phyloP scores from a whole-genome alignment of 2,888 invertebrate genomes.

The Adineta ricciae region DNA sequence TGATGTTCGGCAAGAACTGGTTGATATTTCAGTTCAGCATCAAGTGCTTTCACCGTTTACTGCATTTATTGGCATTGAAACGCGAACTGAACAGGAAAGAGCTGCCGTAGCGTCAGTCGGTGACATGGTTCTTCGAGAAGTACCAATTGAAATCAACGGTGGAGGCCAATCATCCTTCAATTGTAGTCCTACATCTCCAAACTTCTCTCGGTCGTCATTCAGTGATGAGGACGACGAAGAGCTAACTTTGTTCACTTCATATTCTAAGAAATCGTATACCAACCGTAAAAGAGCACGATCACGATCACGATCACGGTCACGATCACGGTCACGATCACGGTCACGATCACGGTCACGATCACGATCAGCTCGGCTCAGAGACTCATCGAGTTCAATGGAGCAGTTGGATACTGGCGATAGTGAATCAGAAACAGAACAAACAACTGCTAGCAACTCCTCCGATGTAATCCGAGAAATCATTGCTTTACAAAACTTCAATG shows the following conservation, averaged over 20 bases:
- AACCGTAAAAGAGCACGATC: too few relatives aligned
- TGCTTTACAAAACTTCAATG: neutral
- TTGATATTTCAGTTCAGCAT: neutral
- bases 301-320: too few relatives aligned
- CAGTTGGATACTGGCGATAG: too few relatives aligned
- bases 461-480: neutral
- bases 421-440: too few relatives aligned
- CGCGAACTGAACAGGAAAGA: neutral
- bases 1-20: neutral
- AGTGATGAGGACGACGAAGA: neutral
- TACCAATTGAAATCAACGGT: neutral
- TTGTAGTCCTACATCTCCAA: too few relatives aligned
- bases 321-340: too few relatives aligned
- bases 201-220: rapidly evolving
- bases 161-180: too few relatives aligned
- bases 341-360: too few relatives aligned
- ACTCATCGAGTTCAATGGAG: too few relatives aligned
- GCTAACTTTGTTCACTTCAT: too few relatives aligned
- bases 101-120: neutral
- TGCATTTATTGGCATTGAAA: neutral
- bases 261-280: too few relatives aligned
- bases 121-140: neutral
- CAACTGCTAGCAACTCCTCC: neutral
- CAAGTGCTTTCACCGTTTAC: neutral
- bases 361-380: too few relatives aligned